Conservation (phyloP, 2,113 vertebrate genomes). For the Glareola pratincola region DNA sequence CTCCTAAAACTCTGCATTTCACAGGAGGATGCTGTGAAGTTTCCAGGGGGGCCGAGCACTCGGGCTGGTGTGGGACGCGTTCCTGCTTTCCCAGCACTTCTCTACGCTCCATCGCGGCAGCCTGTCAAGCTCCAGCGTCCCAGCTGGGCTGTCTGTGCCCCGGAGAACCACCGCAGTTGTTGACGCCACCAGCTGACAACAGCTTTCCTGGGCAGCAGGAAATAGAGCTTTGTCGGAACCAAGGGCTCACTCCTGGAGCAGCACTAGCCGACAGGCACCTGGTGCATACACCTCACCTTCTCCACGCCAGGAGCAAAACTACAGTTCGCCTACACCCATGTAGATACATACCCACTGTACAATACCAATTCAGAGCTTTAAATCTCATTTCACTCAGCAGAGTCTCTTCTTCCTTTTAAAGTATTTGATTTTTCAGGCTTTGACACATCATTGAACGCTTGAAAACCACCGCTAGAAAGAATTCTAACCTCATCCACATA, state of each 20-base stretch:
- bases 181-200: background rate
- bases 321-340: rapidly evolving
- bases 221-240: background rate
- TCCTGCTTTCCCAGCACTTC: background rate
- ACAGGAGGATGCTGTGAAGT: background rate
- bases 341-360: rapidly evolving
- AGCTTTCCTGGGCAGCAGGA: background rate
- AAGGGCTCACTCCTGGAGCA: background rate
- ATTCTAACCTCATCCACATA: too few relatives aligned
- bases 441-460: background rate
- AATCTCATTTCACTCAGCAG: background rate
- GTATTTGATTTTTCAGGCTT: background rate
- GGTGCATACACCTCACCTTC: rapidly evolving
- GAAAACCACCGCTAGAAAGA: background rate
- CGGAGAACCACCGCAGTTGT: background rate
- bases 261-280: rapidly evolving
- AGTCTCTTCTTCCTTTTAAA: background rate
- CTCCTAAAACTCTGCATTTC: background rate
- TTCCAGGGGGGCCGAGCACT: rapidly evolving
- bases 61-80: background rate
- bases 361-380: background rate
- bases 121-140: background rate
- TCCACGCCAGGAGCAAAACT: rapidly evolving
- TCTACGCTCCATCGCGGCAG: background rate
- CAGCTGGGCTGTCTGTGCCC: background rate